These are phyloP conservation scores for Parthenolecanium corni DNA, from an alignment of 2,888 invertebrate genomes.

Conservation along the genomic window DNA sequence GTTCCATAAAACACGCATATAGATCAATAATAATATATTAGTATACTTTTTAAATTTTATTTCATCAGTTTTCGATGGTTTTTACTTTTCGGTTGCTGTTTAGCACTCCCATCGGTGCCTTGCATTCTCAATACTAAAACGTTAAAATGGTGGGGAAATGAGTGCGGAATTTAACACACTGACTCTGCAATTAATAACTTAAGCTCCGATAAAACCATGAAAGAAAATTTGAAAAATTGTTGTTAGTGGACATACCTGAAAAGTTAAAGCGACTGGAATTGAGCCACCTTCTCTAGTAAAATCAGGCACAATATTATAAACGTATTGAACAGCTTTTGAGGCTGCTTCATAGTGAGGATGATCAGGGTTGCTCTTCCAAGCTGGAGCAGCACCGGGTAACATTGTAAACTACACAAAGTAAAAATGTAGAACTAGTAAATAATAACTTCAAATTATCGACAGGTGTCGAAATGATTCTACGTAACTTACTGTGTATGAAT, in stretches of 20 bases:
- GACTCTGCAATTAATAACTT: background rate
- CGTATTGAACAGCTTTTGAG: slow-evolving; percentile 62
- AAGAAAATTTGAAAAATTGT: no score
- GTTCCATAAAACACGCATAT: no score
- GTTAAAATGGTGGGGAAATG: no score
- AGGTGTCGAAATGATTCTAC: background rate
- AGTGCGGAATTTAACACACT: background rate
- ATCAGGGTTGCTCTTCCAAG: slow-evolving; percentile 87
- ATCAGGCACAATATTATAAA: slow-evolving; percentile 84
- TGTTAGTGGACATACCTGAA: slow-evolving; percentile 48
- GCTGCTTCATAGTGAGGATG: slow-evolving; percentile 91
- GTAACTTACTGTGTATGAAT: slow-evolving; percentile 59
- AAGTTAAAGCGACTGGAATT: slow-evolving; percentile 89
- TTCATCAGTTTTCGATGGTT: no score
- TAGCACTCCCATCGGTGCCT: no score
- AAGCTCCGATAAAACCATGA: no score
- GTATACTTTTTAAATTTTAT: no score
- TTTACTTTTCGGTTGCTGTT: no score
- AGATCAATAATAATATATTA: no score
- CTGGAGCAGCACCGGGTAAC: slow-evolving; percentile 58
- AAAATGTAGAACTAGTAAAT: background rate
- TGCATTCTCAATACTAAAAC: no score
- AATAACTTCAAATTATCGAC: background rate
- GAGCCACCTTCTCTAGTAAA: slow-evolving; percentile 94
- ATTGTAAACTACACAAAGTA: slow-evolving; percentile 12